Base-by-base conservation (phyloP, 2,888 invertebrate species). In the Yponomeuta evonymella region DNA sequence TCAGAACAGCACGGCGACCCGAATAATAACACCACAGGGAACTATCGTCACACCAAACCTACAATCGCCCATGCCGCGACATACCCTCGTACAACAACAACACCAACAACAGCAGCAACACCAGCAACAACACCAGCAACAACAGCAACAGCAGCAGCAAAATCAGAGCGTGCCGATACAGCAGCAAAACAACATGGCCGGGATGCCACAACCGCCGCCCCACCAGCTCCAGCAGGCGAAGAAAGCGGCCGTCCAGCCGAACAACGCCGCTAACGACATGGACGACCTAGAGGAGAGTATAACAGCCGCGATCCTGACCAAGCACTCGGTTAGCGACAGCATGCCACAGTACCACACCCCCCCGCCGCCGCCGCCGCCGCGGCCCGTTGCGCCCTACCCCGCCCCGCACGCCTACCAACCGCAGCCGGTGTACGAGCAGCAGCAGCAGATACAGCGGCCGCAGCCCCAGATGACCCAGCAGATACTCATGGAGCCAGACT, bases 211-310 rank as follows among this genome's bases (percentile, higher is more conserved):
- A 78, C 89, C 70, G 73, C 77, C 23, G 82, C 83, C 1, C 83
- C 82, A 2, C 82, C 78, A 23, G 79, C 73, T 6, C 48, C 72
- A 72, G 70, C 85, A 84, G 76, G 80, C 51, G 29, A 66, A 88
- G 75, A 76, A 48, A 6, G 89, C 89, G 23, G 81, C 84, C n/a
- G 89, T 89, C 0, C 89, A 89, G 77, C 88, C 89, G 1, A 91
- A 90, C 74, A 90, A 89, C 73, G 88, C 92, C 0, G 88, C 92
- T 0, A 89, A 84, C 71, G 93, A 92, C 72, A 88, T 92, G 88
- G 93, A 92, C 72, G 93, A 93, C 78, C 83, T 93, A 48, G 93
- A 93, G 77, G 92, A 93, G 64, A 93, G 93, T 74, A 93, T 93
- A 72, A 90, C 92, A 10, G 93, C 93, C 4, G 93, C 93, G 2